A percentile compares a stretch with the other conserved stretches of the same genome.
These are phyloP conservation scores for Onthophagus taurus DNA, from an alignment of 1,140 invertebrate genomes.

Conservation along the genomic window DNA sequence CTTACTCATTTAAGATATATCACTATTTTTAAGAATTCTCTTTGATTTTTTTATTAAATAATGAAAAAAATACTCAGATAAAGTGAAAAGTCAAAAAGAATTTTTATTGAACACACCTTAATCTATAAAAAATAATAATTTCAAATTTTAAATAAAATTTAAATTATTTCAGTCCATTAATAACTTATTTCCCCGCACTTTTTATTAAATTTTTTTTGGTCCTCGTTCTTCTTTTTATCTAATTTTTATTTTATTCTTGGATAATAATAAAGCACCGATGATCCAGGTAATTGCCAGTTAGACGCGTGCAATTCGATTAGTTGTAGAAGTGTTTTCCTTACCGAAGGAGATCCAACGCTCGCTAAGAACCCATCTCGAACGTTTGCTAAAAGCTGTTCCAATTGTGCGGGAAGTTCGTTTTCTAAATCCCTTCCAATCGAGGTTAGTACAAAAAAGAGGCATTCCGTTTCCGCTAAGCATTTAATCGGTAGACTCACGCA, in stretches of 20 bases:
- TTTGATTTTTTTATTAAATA: no score
- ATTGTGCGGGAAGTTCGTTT: constrained; percentile 62
- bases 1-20: no score
- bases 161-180: no score
- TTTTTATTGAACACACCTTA: no score
- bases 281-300: constrained; percentile 78
- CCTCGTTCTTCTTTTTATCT: constrained; percentile 1
- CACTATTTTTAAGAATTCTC: no score
- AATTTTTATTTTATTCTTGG: constrained; percentile 49
- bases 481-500: constrained; percentile 70
- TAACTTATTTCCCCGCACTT: no score
- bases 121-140: no score
- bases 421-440: constrained; percentile 79
- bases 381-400: constrained; percentile 63
- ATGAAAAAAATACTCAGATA: no score
- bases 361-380: constrained; percentile 79
- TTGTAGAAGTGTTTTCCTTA: constrained; percentile 73
- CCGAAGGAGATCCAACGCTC: constrained; percentile 50
- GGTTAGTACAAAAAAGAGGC: constrained; percentile 76
- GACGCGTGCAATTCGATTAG: constrained; percentile 81
- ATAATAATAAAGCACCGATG: constrained; percentile 83
- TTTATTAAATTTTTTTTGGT: no score
- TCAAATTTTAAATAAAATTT: no score
- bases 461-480: constrained; percentile 70
- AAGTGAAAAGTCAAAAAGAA: no score